A percentile compares a stretch with the other conserved stretches of the same genome.
phyloP scores from a whole-genome alignment of 2,888 invertebrate species.

The Ceratothoa steindachneri region DNA sequence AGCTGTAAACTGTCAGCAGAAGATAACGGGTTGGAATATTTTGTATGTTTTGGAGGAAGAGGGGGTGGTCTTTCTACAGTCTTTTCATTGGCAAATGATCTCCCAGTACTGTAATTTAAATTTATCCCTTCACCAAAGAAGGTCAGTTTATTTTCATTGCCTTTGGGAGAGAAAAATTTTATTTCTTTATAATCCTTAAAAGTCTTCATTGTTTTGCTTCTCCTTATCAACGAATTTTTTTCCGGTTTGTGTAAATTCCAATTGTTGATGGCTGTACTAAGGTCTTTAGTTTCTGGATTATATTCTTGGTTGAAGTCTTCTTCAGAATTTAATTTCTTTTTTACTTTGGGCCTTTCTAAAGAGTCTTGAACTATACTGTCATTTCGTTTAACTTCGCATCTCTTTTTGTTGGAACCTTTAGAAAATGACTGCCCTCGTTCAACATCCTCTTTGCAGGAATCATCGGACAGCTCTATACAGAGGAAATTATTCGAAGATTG shows the following conservation, averaged over 20 bases:
- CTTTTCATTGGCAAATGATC: neutral
- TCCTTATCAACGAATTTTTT: neutral
- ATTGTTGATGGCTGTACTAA: neutral
- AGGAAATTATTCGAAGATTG: neutral
- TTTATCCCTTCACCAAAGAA: slow-evolving; percentile 4
- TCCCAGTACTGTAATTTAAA: neutral
- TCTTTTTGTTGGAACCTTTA: neutral
- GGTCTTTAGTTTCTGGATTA: neutral
- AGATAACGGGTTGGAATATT: neutral
- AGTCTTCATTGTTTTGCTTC: neutral
- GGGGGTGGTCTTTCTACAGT: neutral
- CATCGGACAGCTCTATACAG: neutral
- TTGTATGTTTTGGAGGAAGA: neutral
- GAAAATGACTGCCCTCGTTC: neutral
- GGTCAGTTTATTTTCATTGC: neutral
- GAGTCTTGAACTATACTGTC: slow-evolving; percentile 33
- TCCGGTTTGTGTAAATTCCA: neutral
- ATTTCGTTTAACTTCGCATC: slow-evolving; percentile 3
- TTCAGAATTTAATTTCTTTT: slow-evolving; percentile 7
- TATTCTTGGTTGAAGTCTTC: neutral
- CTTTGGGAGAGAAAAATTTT: neutral
- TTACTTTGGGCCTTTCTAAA: slow-evolving; percentile 33
- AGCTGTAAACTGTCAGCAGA: no score
- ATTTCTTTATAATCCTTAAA: slow-evolving; percentile 1
- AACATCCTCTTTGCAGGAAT: neutral